A percentile compares a stretch with the other conserved stretches of the same genome.
Evolutionary conservation across 2,888 invertebrate species (phyloP).

Genomic region (Hedychridium roseum): DNA sequence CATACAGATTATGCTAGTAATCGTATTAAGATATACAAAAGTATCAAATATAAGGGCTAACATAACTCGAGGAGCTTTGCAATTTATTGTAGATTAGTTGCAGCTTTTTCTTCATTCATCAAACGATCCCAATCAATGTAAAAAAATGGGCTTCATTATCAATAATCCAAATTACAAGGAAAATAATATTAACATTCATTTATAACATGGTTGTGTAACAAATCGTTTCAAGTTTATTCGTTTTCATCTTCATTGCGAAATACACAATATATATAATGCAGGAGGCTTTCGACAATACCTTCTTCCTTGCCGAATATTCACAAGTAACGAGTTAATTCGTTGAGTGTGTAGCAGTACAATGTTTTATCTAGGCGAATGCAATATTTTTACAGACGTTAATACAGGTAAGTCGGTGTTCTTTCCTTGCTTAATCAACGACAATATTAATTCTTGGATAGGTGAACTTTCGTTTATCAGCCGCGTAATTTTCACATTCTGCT

Average conservation of each 20-base stretch:
- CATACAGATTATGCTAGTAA: too few species aligned
- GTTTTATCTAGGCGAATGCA: neutral
- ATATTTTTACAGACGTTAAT: neutral
- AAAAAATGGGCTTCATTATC: too few species aligned
- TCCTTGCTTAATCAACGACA: constrained; percentile 21
- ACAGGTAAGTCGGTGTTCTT: too few species aligned
- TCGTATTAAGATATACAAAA: too few species aligned
- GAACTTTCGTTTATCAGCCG: constrained; percentile 15
- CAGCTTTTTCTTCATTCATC: too few species aligned
- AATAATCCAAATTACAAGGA: too few species aligned
- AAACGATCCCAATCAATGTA: too few species aligned
- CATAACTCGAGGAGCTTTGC: too few species aligned
- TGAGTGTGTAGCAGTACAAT: neutral
- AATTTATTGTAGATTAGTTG: too few species aligned
- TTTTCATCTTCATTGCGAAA: constrained; percentile 46
- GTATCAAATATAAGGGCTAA: too few species aligned
- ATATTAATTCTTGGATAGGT: constrained; percentile 1
- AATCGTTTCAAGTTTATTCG: constrained; percentile 51
- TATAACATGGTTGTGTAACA: constrained; percentile 37
- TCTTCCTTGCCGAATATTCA: constrained; percentile 40
- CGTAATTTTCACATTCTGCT: constrained; percentile 17
- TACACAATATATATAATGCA: constrained; percentile 57
- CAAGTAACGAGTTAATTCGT: constrained; percentile 40
- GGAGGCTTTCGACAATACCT: constrained; percentile 47
- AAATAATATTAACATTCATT: too few species aligned